A percentile compares a stretch with the other conserved stretches of the same genome.
These are phyloP conservation scores for Gymnobelideus leadbeateri DNA, from an alignment of 2,113 vertebrate species.

Conservation along the genomic window DNA sequence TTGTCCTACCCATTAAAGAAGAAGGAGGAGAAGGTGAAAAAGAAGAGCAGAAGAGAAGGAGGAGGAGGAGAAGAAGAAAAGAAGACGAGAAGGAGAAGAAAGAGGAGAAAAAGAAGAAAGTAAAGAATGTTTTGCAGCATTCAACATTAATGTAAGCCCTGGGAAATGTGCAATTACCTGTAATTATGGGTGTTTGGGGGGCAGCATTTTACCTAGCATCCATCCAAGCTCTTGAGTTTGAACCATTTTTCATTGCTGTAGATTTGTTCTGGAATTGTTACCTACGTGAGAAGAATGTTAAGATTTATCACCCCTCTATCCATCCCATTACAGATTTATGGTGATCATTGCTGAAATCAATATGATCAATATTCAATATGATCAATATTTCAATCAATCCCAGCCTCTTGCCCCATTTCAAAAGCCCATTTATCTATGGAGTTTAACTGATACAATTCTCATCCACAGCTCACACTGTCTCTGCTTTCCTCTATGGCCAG, in stretches of 20 bases:
- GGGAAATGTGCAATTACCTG: background rate
- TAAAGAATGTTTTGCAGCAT: background rate
- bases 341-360: background rate
- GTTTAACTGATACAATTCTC: background rate
- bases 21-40: too few relatives aligned
- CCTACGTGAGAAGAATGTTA: background rate
- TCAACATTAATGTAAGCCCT: background rate
- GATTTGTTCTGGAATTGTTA: background rate
- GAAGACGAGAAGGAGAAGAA: too few relatives aligned
- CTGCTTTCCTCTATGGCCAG: background rate
- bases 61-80: too few relatives aligned
- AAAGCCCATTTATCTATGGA: background rate
- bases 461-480: fast-evolving
- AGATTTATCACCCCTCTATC: constrained; percentile 31
- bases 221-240: background rate
- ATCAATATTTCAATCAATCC: too few relatives aligned
- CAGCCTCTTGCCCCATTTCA: background rate
- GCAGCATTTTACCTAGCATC: background rate
- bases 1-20: background rate
- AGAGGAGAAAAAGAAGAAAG: background rate
- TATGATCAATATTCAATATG: too few relatives aligned
- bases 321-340: constrained; percentile 47
- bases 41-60: too few relatives aligned
- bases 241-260: background rate
- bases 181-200: background rate